Evolutionary conservation across 2,888 invertebrate species (phyloP).

Genomic region (Danaus chrysippus): DNA sequence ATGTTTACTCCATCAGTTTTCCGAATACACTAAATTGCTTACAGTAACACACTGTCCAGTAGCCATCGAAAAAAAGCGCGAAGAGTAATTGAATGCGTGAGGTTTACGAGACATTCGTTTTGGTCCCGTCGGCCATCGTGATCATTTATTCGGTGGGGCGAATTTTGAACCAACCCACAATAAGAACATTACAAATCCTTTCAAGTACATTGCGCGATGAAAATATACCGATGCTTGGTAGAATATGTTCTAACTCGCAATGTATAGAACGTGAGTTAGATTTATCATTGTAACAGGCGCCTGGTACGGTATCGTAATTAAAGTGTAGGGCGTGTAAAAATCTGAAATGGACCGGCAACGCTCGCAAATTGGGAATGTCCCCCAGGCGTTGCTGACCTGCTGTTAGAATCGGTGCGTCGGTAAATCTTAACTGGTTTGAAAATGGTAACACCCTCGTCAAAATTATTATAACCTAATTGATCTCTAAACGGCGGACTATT

Average conservation of each 20-base stretch:
- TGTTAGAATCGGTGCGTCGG: constrained; percentile 41
- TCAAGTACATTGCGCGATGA: constrained; percentile 18
- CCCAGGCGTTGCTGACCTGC: constrained; percentile 41
- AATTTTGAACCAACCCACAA: constrained; percentile 22
- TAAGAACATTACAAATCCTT: neutral
- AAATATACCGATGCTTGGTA: neutral
- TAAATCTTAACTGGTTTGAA: constrained; percentile 42
- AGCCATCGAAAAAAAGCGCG: constrained; percentile 38
- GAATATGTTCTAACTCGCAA: constrained; percentile 13
- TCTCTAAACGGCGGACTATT: constrained; percentile 13
- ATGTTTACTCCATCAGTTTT: constrained; percentile 28
- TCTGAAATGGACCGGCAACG: constrained; percentile 47
- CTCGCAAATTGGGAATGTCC: constrained; percentile 48
- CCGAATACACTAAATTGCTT: constrained; percentile 34
- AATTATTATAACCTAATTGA: neutral
- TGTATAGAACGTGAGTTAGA: constrained; percentile 17
- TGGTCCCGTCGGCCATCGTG: constrained; percentile 36
- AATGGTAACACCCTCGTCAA: constrained; percentile 31
- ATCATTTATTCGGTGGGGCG: constrained; percentile 38
- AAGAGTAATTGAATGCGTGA: constrained; percentile 48
- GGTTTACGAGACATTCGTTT: constrained; percentile 46
- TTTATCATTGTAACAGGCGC: constrained; percentile 1
- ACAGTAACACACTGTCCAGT: constrained; percentile 35
- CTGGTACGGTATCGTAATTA: constrained; percentile 35
- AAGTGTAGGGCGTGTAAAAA: constrained; percentile 44